Evolutionary conservation across 2,888 invertebrate species (phyloP).

Genomic region (Penaeus monodon): DNA sequence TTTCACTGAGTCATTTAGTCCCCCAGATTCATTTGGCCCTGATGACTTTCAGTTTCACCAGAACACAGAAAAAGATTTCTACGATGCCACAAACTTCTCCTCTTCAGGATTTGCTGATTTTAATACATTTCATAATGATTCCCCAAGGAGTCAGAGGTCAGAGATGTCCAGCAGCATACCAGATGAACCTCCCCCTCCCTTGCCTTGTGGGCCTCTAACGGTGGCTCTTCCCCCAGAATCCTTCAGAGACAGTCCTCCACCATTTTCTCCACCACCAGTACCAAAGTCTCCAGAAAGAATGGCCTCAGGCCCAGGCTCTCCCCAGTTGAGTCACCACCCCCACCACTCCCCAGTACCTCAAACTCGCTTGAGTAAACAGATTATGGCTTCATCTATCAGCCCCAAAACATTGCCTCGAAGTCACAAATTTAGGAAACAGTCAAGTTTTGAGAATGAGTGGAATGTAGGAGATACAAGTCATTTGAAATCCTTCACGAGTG

Average conservation of each 20-base stretch:
- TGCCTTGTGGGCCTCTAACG: conserved; percentile 77
- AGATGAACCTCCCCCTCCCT: conserved; percentile 60
- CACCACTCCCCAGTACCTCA: conserved; percentile 56
- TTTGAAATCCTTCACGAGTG: conserved; percentile 36
- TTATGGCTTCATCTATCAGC: conserved; percentile 51
- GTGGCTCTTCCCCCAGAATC: conserved; percentile 79
- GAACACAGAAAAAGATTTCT: conserved; percentile 44
- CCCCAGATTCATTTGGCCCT: conserved; percentile 53
- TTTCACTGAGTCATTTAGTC: conserved; percentile 62
- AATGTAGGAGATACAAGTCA: conserved; percentile 41
- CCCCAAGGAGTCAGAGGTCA: conserved; percentile 64
- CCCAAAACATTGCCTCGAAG: conserved; percentile 64
- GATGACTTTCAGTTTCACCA: conserved; percentile 55
- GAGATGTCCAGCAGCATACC: conserved; percentile 63
- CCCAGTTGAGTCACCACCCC: conserved; percentile 41
- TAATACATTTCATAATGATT: conserved; percentile 59
- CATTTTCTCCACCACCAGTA: conserved; percentile 64
- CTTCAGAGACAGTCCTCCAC: conserved; percentile 65
- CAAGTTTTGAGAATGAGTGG: conserved; percentile 63
- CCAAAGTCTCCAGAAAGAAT: conserved; percentile 60
- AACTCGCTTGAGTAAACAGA: conserved; percentile 52
- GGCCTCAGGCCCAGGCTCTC: conserved; percentile 51
- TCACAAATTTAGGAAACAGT: conserved; percentile 61
- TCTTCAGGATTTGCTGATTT: conserved; percentile 63
- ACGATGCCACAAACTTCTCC: conserved; percentile 51